Evolutionary conservation across 2,888 invertebrate genomes (phyloP), one percentile per base, ranked within the genome.

Genomic region (Apomyelois bistriatella): DNA sequence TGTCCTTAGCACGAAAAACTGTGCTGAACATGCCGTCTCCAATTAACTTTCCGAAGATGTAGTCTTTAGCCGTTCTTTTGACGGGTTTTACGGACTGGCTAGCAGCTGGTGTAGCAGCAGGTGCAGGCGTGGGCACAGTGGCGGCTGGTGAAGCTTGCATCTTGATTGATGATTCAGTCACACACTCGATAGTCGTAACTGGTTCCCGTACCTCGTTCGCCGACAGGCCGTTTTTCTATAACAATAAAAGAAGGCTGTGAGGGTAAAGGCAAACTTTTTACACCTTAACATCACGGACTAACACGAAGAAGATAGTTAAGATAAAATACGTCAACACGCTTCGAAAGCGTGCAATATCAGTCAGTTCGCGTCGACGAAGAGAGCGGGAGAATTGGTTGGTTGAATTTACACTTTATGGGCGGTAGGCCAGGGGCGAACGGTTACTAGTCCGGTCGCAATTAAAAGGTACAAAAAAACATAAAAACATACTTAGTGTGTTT

Each of bases 11-110:
- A 64, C 98, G 92, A 83, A 97, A 98, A 51, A 99, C 99, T 57
- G 96, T 97, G 70, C 98, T 98, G 84, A 97, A 99, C 79, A 98
- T 98, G 61, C 99, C 99, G 85, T 99, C 99, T 60, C 99, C 99
- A 69, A 99, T 95, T 59, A 96, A 93, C 91, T 97, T 97, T 55
- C 98, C 97, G 90, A 99, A 99, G 72, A 96, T 95, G 82, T 96
- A 99, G 88, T 99, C 98, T 75, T 95, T 94, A 53, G 97, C 94
- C 15, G 94, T 93, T 69, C 94, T 92, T 77, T 95, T 96, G 48
- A 92, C 86, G 46, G 92, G 77, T 59, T 72, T 80, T 62, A 73
- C 72, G 59, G 86, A 67, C 71, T 90, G 78, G 73, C 79, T 83
- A 49, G 87, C 77, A 30, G 87, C 83, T 37, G 86, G 85, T 52